Conservation (phyloP, 2,113 vertebrate genomes). For the Hemibagrus wyckioides region DNA sequence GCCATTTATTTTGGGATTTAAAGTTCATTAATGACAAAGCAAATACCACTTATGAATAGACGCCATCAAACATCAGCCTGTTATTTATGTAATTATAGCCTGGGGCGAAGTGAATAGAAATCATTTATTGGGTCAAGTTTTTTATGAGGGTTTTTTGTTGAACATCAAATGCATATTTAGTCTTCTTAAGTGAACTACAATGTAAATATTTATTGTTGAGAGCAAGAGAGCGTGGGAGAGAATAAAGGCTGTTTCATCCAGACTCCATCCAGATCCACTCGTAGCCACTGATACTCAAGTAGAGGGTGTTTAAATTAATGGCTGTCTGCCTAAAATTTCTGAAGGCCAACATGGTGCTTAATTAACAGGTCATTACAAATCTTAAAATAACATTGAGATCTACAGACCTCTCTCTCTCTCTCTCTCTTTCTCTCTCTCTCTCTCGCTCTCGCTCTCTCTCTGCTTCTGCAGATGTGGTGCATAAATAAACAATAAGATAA, state of each 20-base stretch:
- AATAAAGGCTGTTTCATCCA: neutral
- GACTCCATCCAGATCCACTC: neutral
- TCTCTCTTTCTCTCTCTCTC: too few species aligned
- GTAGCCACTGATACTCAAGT: neutral
- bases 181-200: neutral
- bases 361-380: conserved; percentile 1
- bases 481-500: neutral
- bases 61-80: neutral
- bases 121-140: neutral
- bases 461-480: neutral
- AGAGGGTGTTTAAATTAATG: neutral
- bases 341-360: neutral
- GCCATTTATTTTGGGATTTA: neutral
- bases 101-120: neutral
- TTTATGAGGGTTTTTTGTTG: neutral
- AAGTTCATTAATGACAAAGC: neutral
- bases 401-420: neutral
- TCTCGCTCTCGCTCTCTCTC: neutral
- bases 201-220: neutral
- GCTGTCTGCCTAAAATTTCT: neutral
- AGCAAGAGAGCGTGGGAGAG: neutral
- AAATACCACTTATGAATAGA: neutral
- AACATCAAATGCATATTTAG: neutral
- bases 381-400: neutral
- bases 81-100: neutral